These are phyloP conservation scores for Pararge aegeria DNA, from an alignment of 1,140 invertebrate genomes.

Conservation along the genomic window DNA sequence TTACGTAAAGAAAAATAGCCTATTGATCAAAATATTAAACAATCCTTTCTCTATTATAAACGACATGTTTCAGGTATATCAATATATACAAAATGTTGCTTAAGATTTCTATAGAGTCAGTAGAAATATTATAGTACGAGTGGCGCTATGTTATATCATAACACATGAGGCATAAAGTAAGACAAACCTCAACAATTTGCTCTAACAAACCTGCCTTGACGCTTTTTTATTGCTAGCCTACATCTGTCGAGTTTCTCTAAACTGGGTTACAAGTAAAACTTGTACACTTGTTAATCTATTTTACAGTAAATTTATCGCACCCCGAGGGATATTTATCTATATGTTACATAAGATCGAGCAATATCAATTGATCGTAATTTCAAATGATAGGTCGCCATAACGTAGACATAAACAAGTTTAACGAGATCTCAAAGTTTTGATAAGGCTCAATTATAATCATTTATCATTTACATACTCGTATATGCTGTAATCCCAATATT, in stretches of 20 bases:
- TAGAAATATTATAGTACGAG: neutral
- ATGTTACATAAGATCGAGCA: neutral
- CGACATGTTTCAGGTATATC: no score
- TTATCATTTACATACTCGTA: neutral
- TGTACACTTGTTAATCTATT: neutral
- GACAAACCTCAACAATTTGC: neutral
- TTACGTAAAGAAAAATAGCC: no score
- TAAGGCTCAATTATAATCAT: conserved; percentile 1
- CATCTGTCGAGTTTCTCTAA: neutral
- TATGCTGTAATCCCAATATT: neutral
- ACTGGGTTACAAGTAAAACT: neutral
- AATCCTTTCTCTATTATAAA: no score
- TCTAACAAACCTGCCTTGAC: neutral
- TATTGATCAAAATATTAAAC: no score
- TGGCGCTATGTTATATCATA: neutral
- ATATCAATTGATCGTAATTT: neutral
- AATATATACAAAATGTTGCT: no score
- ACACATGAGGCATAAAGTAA: neutral
- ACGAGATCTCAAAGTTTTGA: conserved; percentile 1
- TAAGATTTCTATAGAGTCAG: no score
- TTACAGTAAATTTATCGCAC: neutral
- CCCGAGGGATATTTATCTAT: neutral
- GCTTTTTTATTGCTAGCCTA: neutral
- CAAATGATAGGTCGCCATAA: neutral
- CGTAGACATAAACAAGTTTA: neutral